Evolutionary conservation across 53 echinoderm and acorn worm species (phyloP), one percentile per base, ranked within the genome.

Genomic region (Astropecten irregularis): DNA sequence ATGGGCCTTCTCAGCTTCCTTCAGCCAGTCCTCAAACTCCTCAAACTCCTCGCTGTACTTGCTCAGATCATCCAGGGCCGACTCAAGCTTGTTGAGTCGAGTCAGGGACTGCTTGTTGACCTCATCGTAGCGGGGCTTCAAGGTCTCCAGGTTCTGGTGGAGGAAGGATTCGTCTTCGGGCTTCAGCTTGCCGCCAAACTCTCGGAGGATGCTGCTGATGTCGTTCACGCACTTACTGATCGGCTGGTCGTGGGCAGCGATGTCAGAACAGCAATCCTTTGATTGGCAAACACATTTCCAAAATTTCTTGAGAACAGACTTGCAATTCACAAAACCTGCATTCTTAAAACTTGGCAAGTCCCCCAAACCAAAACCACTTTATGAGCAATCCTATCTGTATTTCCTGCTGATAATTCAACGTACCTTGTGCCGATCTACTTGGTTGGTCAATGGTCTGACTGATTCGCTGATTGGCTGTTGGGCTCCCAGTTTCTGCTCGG

Each of bases 391-490:
- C n/a, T n/a, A n/a, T n/a, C n/a, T n/a, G n/a, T n/a, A n/a, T n/a
- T n/a, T n/a, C 42, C 42, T 42, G 11, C 42, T 42, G 42, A 42
- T 8, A 11, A 42, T 11, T 42, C 53, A 4, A 35, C 77, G 7
- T 86, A 97, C 99, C 76, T 82, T 86, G 84, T 99, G 91, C 85
- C 90, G 87, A 44, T 99, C 90, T 7, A 95, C 82, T 55, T 99
- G 99, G 35, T 83, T 92, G 18, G 85, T 86, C 18, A 99, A 86
- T 58, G 94, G 90, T 69, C 88, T 92, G 64, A 86, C 72, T 74
- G 90, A 90, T 81, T 99, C 99, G 30, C 87, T 94, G 85, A 99
- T 92, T 51, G 99, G 99, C 81, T 99, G 99, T 23, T 90, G 84
- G 28, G 91, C 88, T 33, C 92, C 99, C 28, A 99, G 92, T 39